Conservation (phyloP, 2,113 vertebrate species). For the Synodontis membranacea region DNA sequence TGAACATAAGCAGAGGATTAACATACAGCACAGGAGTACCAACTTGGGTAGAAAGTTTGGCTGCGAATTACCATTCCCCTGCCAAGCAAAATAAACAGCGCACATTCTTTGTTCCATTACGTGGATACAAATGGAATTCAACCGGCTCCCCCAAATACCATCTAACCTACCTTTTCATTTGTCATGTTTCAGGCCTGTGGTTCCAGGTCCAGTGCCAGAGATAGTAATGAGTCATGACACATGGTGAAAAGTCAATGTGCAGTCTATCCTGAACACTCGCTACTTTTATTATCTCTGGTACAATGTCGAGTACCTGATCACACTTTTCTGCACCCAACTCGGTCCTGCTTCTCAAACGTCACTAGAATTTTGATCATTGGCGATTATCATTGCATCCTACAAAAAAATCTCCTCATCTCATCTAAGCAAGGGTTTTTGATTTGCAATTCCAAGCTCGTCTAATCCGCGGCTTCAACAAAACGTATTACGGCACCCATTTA, state of each 20-base stretch:
- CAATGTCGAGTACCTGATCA: neutral
- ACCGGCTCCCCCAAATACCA: neutral
- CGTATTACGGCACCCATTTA: neutral
- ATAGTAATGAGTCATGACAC: neutral
- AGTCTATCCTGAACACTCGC: neutral
- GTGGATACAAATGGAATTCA: neutral
- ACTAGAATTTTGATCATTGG: neutral
- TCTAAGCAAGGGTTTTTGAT: neutral
- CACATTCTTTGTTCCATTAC: neutral
- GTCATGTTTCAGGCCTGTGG: neutral
- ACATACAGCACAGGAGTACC: neutral
- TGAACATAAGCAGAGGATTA: neutral
- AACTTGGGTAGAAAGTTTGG: neutral
- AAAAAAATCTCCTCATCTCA: neutral
- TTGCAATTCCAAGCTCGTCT: neutral
- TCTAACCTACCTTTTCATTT: neutral
- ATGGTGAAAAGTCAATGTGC: neutral
- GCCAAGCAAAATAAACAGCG: neutral
- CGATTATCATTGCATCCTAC: neutral
- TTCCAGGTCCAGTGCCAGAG: neutral
- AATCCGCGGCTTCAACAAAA: neutral
- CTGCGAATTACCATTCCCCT: neutral
- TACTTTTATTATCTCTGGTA: neutral
- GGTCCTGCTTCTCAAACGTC: neutral
- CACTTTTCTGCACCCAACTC: neutral